Evolutionary conservation across 2,888 invertebrate genomes (phyloP).

Genomic region (Sepioteuthis lessoniana): DNA sequence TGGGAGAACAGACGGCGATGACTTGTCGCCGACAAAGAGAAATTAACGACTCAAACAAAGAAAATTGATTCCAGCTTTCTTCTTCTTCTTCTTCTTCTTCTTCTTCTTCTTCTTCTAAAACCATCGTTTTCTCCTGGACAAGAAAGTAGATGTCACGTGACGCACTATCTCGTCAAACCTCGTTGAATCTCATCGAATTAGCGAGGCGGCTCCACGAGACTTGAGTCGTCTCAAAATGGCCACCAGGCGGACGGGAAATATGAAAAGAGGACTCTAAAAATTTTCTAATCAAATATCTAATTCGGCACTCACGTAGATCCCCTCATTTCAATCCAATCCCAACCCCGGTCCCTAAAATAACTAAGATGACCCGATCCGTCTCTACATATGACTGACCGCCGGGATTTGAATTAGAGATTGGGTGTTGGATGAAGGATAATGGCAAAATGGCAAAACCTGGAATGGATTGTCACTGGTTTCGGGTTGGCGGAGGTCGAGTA

Average conservation of each 20-base stretch:
- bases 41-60: not conserved
- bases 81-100: not conserved
- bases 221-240: not conserved
- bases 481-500: not conserved
- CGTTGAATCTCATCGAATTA: slow-evolving; percentile 17
- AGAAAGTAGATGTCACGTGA: not conserved
- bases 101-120: not conserved
- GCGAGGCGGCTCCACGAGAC: no score
- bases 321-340: not conserved
- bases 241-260: not conserved
- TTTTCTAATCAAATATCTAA: slow-evolving; percentile 4
- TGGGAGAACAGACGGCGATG: not conserved
- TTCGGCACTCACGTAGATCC: not conserved
- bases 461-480: not conserved
- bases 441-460: not conserved
- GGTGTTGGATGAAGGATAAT: not conserved
- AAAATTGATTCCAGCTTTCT: not conserved
- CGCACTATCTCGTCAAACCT: not conserved
- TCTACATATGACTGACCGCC: not conserved
- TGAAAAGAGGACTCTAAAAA: not conserved
- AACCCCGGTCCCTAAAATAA: not conserved
- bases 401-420: not conserved
- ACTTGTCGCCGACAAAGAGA: not conserved
- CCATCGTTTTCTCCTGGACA: not conserved
- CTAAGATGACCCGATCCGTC: not conserved